phyloP scores from a whole-genome alignment of 2,888 invertebrate species.

The Monoplex corrugatus region DNA sequence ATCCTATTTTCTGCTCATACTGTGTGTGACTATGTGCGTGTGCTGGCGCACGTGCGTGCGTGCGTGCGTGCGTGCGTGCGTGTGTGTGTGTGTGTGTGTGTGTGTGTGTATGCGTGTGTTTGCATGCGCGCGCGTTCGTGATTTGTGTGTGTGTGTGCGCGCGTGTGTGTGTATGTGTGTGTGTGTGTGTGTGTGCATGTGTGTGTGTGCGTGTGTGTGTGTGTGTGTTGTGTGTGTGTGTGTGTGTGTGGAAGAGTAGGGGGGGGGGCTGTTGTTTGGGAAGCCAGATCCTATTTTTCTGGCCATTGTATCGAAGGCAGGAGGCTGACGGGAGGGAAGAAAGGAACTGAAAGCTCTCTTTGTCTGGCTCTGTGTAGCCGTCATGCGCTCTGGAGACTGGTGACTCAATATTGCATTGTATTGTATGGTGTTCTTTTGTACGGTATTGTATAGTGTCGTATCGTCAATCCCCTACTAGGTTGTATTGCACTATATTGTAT shows the following conservation, averaged over 20 bases:
- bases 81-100: conserved; percentile 17
- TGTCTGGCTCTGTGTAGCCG: not conserved
- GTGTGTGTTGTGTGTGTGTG: not conserved
- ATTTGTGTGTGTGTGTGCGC: not conserved
- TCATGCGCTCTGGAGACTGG: no score
- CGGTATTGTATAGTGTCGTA: not conserved
- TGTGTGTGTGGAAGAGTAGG: not conserved
- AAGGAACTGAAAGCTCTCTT: not conserved
- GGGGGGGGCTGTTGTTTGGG: not conserved
- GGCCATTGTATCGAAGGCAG: not conserved
- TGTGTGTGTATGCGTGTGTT: conserved; percentile 16
- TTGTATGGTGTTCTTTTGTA: not conserved
- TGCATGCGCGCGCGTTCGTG: not conserved
- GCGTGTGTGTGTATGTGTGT: conserved; percentile 19
- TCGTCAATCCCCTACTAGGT: no score
- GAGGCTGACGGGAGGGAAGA: not conserved
- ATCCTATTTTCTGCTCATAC: no score
- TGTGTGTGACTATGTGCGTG: not conserved
- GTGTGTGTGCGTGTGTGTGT: not conserved
- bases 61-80: not conserved
- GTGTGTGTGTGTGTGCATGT: not conserved
- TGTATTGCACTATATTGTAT: not conserved
- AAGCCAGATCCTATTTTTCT: not conserved
- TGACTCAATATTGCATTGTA: no score
- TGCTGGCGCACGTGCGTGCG: not conserved